Conservation (phyloP, 2,113 vertebrate species). For the Nothocercus nigrocapillus region DNA sequence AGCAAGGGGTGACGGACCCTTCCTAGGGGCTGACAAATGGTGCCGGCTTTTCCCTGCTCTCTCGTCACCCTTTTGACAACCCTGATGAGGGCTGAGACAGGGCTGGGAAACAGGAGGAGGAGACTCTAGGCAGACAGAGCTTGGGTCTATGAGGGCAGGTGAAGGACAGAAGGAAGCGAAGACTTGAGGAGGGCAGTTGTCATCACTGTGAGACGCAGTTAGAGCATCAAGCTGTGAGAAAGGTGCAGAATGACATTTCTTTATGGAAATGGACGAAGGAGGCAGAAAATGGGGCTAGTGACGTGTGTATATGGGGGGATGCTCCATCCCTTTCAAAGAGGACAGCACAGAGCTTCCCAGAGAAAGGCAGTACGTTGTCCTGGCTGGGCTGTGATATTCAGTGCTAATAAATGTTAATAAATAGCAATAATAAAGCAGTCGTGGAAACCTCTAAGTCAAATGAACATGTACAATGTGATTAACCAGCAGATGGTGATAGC, state of each 20-base stretch:
- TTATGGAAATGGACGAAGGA: background rate
- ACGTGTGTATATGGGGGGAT: fast-evolving
- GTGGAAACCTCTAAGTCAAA: background rate
- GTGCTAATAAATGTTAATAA: background rate
- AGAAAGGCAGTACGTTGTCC: background rate
- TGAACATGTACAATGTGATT: background rate
- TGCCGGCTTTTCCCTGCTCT: background rate
- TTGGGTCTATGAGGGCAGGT: background rate
- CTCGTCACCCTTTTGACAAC: background rate
- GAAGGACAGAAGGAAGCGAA: background rate
- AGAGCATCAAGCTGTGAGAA: background rate
- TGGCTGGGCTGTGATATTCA: background rate
- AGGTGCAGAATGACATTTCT: background rate
- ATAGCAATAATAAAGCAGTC: background rate
- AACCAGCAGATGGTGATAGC: background rate
- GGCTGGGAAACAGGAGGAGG: background rate
- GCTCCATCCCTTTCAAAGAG: background rate
- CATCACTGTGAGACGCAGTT: background rate
- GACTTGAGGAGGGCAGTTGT: background rate
- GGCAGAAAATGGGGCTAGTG: background rate
- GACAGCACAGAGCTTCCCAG: background rate
- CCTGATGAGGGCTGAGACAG: background rate
- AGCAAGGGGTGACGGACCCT: background rate
- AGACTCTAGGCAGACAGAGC: background rate
- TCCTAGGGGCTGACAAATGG: background rate